A percentile compares a stretch with the other conserved stretches of the same genome.
Evolutionary conservation across 2,888 invertebrate species (phyloP).

Genomic region (Stenoptilia bipunctidactyla): DNA sequence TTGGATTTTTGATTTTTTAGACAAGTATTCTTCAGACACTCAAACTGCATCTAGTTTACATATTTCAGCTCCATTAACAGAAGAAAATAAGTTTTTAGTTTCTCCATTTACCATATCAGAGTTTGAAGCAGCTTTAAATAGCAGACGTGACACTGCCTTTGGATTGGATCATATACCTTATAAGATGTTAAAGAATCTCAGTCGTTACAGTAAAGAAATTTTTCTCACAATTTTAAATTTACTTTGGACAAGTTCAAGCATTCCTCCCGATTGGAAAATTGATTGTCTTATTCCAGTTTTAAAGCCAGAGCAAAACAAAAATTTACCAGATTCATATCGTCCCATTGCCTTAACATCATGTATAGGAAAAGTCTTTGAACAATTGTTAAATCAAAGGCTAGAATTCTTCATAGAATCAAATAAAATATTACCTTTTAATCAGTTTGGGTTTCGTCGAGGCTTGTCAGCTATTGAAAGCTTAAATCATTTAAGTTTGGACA

Average conservation of each 20-base stretch:
- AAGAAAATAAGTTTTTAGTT: neutral
- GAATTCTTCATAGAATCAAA: too few relatives aligned
- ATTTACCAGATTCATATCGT: conserved; percentile 8
- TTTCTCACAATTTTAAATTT: neutral
- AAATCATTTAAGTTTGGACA: conserved; percentile 2
- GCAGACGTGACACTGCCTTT: conserved; percentile 6
- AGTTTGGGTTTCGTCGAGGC: neutral
- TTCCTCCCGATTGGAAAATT: too few relatives aligned
- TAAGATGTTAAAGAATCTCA: conserved; percentile 1
- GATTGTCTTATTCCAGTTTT: conserved; percentile 10
- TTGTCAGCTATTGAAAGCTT: conserved; percentile 8
- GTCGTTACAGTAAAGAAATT: neutral
- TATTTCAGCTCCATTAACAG: neutral
- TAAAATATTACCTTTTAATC: too few relatives aligned
- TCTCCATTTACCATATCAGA: conserved; percentile 3
- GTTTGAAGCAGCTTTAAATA: conserved; percentile 1
- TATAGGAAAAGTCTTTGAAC: conserved; percentile 12
- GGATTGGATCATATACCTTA: conserved; percentile 1
- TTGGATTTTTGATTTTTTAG: neutral
- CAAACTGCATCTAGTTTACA: neutral
- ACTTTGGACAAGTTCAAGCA: too few relatives aligned
- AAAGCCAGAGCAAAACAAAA: conserved; percentile 7
- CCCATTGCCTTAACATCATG: conserved; percentile 12
- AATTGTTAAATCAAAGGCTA: conserved; percentile 5
- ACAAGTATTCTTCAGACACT: neutral